Evolutionary conservation across 2,797 vertebrate species (phyloP), one percentile per base, ranked within the genome.

Genomic region (Scomberomorus guttatus): DNA sequence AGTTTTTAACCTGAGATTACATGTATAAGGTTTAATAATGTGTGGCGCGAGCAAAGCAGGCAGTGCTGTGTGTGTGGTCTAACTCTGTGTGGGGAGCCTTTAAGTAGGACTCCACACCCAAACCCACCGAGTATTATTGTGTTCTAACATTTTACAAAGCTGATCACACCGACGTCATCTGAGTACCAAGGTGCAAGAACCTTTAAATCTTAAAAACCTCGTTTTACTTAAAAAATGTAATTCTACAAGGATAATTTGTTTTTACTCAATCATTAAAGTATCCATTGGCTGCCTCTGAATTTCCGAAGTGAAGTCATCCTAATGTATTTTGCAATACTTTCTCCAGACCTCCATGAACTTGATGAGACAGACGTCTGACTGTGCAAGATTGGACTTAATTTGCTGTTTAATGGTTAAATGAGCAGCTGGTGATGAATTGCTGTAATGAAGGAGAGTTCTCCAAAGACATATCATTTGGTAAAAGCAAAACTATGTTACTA

Each of bases 11-110:
- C 46, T 25, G 59, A 58, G 13, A 82, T 66, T 54, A 72, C 22
- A 72, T 67, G 27, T 51, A 7, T 52, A 18, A 27, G 51, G 56
- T 59, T 54, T 46, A 60, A 71, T 60, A 68, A 64, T 58, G 54
- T 76, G 76, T 2, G 63, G 46, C 61, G 66, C 48, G 69, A 29
- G 48, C 15, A 48, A 72, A 66, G 39, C 27, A 70, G 42, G 34
- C n/a, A n/a, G 25, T 2, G 0, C 63, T 55, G 27, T 60, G 76
- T 83, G 79, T 86, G 78, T 69, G 80, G 73, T 70, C 25, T 3
- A 6, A 2, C 17, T 67, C 10, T 42, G 39, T 37, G 14, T 48
- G 46, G 20, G 46, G 46, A 44, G 62, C 71, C 2, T 67, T 81
- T 25, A 25, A 64, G 27, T 61, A 18, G 6, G 44, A 48, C 6